phyloP scores from a whole-genome alignment of 2,113 vertebrate species.

The Riparia riparia region DNA sequence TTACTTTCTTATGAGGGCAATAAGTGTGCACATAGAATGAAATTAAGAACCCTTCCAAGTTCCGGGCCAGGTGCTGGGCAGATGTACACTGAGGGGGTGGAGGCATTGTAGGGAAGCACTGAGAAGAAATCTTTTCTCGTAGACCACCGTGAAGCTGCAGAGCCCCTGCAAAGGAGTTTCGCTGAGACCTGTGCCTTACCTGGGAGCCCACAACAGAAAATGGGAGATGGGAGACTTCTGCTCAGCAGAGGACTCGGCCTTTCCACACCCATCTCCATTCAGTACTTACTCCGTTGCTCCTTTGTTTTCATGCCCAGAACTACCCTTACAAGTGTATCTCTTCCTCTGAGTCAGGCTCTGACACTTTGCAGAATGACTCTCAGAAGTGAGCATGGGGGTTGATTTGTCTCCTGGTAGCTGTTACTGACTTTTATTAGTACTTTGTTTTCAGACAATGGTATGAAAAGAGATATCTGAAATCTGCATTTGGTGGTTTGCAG shows the following conservation, averaged over 20 bases:
- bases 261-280: not conserved
- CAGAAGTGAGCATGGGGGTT: not conserved
- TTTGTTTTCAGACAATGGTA: not conserved
- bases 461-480: not conserved
- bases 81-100: slow-evolving; percentile 20
- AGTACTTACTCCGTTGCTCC: not conserved
- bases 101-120: not conserved
- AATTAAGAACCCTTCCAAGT: slow-evolving; percentile 61
- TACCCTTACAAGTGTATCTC: not conserved
- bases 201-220: not conserved
- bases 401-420: not conserved
- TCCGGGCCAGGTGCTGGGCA: slow-evolving; percentile 68
- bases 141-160: not conserved
- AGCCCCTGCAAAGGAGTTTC: not conserved
- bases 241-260: not conserved
- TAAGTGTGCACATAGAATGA: slow-evolving; percentile 41
- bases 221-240: not conserved
- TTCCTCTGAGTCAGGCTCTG: not conserved
- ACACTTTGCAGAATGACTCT: not conserved
- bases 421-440: not conserved
- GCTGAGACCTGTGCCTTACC: not conserved
- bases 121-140: not conserved
- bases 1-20: slow-evolving; percentile 46
- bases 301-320: not conserved
- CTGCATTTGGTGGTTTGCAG: not conserved